A percentile compares a stretch with the other conserved stretches of the same genome.
phyloP scores from a whole-genome alignment of 2,113 vertebrate genomes.

The Lepus europaeus region DNA sequence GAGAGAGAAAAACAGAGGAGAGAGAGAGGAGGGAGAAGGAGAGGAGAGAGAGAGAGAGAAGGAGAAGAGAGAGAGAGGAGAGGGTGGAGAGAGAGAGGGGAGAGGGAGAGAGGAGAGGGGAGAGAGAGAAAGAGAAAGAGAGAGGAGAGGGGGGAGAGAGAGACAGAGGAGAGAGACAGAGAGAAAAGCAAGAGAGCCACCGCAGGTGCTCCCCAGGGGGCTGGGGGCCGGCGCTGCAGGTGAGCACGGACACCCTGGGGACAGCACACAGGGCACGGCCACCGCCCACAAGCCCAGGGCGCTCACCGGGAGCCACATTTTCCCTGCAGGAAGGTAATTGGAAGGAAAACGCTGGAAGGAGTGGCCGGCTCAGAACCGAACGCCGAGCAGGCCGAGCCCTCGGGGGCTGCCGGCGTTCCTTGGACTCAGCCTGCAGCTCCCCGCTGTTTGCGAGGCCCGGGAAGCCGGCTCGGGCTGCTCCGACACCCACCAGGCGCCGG shows the following conservation, averaged over 20 bases:
- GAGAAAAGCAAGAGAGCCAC: not conserved
- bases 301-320: fast-evolving
- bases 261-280: not conserved
- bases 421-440: not conserved
- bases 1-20: not conserved
- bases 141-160: no score
- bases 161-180: no score
- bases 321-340: fast-evolving
- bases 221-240: constrained; percentile 59
- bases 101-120: no score
- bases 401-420: not conserved
- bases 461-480: not conserved
- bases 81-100: no score
- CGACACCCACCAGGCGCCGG: fast-evolving
- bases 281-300: not conserved
- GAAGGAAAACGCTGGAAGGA: fast-evolving
- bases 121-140: no score
- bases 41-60: no score
- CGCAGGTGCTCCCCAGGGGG: constrained; percentile 59
- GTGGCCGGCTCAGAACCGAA: not conserved
- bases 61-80: no score
- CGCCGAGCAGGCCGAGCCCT: fast-evolving
- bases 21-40: no score
- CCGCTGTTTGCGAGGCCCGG: not conserved
- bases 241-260: constrained; percentile 71